These are phyloP conservation scores for Sycophaga agraensis DNA, from an alignment of 1,140 invertebrate genomes.

Conservation along the genomic window DNA sequence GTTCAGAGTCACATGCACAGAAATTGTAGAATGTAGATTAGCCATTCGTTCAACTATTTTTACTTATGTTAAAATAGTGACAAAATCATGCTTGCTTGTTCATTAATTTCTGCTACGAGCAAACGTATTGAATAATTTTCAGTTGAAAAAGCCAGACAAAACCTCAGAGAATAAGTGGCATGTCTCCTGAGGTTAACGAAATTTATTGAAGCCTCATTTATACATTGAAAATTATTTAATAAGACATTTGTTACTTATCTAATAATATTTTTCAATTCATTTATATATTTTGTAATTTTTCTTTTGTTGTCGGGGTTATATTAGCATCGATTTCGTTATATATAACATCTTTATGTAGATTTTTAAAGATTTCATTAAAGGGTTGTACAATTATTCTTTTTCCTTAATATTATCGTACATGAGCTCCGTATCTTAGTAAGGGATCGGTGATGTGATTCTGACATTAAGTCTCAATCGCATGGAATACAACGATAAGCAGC, in stretches of 20 bases:
- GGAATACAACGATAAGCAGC: neutral
- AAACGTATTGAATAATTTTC: slow-evolving; percentile 3
- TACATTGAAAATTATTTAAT: slow-evolving; percentile 6
- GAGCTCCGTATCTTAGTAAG: neutral
- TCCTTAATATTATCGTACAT: neutral
- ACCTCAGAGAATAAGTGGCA: neutral
- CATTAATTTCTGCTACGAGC: neutral
- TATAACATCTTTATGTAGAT: slow-evolving; percentile 52
- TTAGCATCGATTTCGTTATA: slow-evolving; percentile 27
- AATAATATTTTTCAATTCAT: neutral
- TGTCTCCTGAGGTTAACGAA: neutral
- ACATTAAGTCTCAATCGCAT: neutral
- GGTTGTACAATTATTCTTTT: slow-evolving; percentile 1
- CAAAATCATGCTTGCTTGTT: neutral
- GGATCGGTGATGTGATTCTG: neutral
- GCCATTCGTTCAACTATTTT: neutral
- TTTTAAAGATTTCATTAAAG: slow-evolving; percentile 42
- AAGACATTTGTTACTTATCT: neutral
- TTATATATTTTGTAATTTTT: neutral
- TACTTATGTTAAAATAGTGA: neutral
- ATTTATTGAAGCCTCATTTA: neutral
- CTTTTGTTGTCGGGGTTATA: neutral
- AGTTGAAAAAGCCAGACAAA: neutral
- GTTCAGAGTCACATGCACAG: neutral
- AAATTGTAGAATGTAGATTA: slow-evolving; percentile 1